Evolutionary conservation across 2,797 vertebrate genomes (phyloP).

Genomic region (Apodemus agrarius): DNA sequence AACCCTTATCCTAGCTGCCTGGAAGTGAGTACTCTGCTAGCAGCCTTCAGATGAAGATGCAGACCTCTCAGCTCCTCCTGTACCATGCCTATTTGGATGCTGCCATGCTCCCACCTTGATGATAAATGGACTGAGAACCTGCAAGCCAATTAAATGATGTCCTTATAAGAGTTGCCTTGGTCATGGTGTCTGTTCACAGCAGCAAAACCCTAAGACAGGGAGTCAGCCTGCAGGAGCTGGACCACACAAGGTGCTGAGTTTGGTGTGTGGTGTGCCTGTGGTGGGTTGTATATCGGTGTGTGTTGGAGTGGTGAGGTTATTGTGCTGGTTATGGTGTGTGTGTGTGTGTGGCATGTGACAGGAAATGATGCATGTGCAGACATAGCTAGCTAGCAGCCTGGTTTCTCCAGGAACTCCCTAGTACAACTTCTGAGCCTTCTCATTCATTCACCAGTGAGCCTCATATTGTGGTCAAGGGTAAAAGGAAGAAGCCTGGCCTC

Average conservation of each 20-base stretch:
- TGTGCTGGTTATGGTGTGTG: neutral
- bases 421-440: neutral
- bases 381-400: neutral
- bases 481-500: neutral
- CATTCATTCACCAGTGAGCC: no score
- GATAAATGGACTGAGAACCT: no score
- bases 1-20: no score
- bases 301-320: neutral
- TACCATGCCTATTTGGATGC: no score
- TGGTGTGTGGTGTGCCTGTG: neutral
- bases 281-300: neutral
- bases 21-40: no score
- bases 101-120: no score
- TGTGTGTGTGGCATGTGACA: neutral
- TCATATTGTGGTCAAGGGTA: neutral
- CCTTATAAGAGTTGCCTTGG: neutral
- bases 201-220: neutral
- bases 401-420: neutral
- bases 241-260: neutral
- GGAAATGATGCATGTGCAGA: neutral
- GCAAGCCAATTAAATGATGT: no score
- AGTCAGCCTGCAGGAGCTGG: neutral
- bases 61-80: no score
- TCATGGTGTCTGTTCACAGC: neutral
- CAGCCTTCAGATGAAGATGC: no score